phyloP scores from a whole-genome alignment of 2,113 vertebrate species.

The Crotophaga sulcirostris region DNA sequence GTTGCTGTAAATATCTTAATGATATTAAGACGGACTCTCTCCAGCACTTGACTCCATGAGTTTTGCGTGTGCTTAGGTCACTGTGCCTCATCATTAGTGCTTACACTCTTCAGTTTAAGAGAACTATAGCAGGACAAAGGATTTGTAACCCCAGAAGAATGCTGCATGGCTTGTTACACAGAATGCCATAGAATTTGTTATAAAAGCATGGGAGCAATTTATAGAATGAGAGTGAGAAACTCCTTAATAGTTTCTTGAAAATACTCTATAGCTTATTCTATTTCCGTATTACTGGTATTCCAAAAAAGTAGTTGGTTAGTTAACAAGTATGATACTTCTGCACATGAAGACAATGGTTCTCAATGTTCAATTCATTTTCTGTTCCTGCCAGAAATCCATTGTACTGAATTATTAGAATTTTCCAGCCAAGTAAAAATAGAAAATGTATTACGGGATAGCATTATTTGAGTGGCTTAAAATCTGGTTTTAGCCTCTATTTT shows the following conservation, averaged over 20 bases:
- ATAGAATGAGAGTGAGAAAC: background rate
- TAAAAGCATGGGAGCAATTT: background rate
- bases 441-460: background rate
- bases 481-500: background rate
- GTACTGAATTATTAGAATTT: background rate
- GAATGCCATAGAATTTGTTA: background rate
- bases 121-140: background rate
- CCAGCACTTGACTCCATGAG: background rate
- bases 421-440: background rate
- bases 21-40: slow-evolving; percentile 11
- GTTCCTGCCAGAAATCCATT: background rate
- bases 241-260: background rate
- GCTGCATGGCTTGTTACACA: accelerated
- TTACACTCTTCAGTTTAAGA: background rate
- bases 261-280: background rate
- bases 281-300: background rate
- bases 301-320: background rate
- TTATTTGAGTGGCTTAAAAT: slow-evolving; percentile 6
- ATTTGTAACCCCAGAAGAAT: background rate
- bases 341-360: background rate
- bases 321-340: background rate
- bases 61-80: background rate
- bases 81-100: slow-evolving; percentile 19
- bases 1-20: background rate
- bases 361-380: background rate